A percentile compares a stretch with the other conserved stretches of the same genome.
Evolutionary conservation across 1,140 invertebrate species (phyloP).

Genomic region (Bombus confusus): DNA sequence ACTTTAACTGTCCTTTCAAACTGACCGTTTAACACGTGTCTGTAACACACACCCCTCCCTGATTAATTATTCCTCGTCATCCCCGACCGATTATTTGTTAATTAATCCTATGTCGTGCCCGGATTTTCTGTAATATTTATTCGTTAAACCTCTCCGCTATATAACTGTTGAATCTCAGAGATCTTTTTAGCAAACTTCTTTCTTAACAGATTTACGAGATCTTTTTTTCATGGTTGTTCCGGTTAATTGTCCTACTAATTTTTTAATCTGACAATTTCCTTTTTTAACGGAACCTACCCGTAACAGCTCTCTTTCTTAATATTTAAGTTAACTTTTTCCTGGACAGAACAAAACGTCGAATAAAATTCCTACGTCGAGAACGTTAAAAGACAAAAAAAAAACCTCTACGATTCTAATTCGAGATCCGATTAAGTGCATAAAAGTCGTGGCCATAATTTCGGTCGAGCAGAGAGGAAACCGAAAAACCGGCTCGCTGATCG

Average conservation of each 20-base stretch:
- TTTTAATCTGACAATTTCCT: background rate
- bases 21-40: conserved; percentile 44
- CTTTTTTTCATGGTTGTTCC: background rate
- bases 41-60: conserved; percentile 6
- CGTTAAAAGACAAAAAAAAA: background rate
- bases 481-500: conserved; percentile 52
- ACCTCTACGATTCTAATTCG: background rate
- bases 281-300: background rate
- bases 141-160: background rate
- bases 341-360: background rate
- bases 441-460: conserved; percentile 32
- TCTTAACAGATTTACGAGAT: background rate
- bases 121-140: background rate
- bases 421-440: background rate
- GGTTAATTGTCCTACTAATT: background rate
- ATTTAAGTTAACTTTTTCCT: background rate
- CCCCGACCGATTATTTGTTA: background rate
- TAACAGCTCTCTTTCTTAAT: background rate
- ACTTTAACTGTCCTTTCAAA: conserved; percentile 35
- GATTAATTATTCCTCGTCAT: conserved; percentile 38
- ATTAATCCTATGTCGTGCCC: background rate
- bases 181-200: background rate
- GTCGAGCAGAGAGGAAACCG: conserved; percentile 11
- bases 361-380: background rate
- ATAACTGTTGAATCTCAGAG: background rate